Evolutionary conservation across 2,888 invertebrate species (phyloP).

Genomic region (Nemoura dubitans): DNA sequence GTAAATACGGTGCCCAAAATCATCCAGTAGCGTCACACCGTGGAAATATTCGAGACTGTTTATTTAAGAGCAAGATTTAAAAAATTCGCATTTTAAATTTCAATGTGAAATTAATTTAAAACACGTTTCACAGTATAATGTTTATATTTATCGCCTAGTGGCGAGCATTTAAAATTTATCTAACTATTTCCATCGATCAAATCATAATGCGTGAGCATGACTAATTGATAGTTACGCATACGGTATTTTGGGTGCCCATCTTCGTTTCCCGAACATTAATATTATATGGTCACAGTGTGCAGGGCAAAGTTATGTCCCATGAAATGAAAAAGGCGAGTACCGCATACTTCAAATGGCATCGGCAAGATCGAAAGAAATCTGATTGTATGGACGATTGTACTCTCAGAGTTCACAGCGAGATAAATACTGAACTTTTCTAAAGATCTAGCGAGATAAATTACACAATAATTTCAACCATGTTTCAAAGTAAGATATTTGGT

Average conservation of each 20-base stretch:
- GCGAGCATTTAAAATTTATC: background rate
- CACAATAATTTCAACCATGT: conserved; percentile 25
- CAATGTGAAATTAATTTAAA: background rate
- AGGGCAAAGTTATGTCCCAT: background rate
- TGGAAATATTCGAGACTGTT: background rate
- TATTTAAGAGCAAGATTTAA: background rate
- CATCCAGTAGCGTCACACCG: background rate
- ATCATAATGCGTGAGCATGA: background rate
- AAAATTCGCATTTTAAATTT: background rate
- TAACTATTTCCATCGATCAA: background rate
- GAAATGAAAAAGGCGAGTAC: background rate
- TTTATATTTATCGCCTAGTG: background rate
- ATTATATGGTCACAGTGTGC: no score
- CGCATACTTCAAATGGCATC: background rate
- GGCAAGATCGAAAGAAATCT: background rate
- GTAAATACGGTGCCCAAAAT: background rate
- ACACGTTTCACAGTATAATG: background rate
- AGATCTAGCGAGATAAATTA: conserved; percentile 22
- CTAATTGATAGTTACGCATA: background rate
- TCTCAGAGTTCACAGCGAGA: background rate
- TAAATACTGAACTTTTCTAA: conserved; percentile 2
- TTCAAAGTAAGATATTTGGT: conserved; percentile 31
- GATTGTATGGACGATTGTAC: background rate
- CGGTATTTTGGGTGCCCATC: background rate
- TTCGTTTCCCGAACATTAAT: background rate